Conservation (phyloP, 2,888 invertebrate genomes). For the Chironomus riparius region DNA sequence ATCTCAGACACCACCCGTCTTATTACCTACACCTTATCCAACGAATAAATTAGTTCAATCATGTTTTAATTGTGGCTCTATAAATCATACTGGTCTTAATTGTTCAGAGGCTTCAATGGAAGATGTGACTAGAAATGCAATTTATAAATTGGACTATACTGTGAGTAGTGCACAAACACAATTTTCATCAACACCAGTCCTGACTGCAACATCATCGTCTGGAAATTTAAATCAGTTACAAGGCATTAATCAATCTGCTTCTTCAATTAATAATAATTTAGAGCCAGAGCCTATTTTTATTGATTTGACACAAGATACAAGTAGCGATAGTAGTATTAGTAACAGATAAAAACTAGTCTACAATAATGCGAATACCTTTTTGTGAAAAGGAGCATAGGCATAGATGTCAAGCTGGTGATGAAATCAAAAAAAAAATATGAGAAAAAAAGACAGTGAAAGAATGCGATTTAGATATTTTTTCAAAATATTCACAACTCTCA, state of each 20-base stretch:
- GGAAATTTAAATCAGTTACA: background rate
- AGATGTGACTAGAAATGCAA: constrained; percentile 70
- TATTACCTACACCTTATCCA: constrained; percentile 31
- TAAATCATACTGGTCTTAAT: constrained; percentile 72
- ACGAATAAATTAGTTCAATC: constrained; percentile 43
- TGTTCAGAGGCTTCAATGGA: constrained; percentile 89
- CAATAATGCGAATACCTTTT: background rate
- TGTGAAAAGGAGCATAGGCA: background rate
- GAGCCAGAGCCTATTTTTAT: constrained; percentile 3
- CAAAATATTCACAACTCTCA: background rate
- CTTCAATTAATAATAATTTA: background rate
- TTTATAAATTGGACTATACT: constrained; percentile 58
- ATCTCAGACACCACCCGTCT: background rate
- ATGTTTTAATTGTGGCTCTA: constrained; percentile 88
- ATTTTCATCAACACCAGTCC: background rate
- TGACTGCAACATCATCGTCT: background rate
- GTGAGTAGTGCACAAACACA: constrained; percentile 32
- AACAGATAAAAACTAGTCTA: background rate
- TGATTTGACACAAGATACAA: constrained; percentile 25
- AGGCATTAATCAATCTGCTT: background rate
- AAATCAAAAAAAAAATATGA: background rate
- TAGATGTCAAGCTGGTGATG: background rate
- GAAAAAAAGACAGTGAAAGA: background rate
- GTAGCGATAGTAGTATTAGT: constrained; percentile 16
- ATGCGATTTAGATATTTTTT: background rate